Evolutionary conservation across 2,113 vertebrate species (phyloP).

Genomic region (Ceuthmochares aereus): DNA sequence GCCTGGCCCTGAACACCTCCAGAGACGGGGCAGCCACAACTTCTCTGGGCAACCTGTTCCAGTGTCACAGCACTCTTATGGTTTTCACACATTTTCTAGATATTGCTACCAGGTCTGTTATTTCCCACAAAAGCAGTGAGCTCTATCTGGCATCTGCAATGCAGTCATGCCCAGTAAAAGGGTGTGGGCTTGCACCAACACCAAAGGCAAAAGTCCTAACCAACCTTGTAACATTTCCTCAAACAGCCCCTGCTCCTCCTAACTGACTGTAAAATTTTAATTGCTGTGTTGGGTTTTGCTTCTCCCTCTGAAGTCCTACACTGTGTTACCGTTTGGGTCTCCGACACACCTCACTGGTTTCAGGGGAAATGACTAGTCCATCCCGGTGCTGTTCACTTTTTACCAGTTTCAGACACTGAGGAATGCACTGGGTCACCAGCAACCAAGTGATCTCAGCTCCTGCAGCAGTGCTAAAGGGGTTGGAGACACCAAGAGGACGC

Average conservation of each 20-base stretch:
- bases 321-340: neutral
- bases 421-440: neutral
- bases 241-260: neutral
- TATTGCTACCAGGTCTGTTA: neutral
- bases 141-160: neutral
- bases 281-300: neutral
- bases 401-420: fast-evolving
- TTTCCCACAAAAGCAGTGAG: neutral
- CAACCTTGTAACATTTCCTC: neutral
- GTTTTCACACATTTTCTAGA: neutral
- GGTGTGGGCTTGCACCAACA: neutral
- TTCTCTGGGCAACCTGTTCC: no score
- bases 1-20: no score
- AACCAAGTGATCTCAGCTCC: neutral
- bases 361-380: neutral
- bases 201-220: neutral
- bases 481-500: neutral
- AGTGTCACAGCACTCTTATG: no score
- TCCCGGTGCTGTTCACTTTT: neutral
- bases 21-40: no score
- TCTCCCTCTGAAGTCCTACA: neutral
- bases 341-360: neutral
- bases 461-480: fast-evolving
- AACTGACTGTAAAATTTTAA: neutral
- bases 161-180: neutral